phyloP scores from a whole-genome alignment of 2,888 invertebrate species.

The Loripinus fragilis region DNA sequence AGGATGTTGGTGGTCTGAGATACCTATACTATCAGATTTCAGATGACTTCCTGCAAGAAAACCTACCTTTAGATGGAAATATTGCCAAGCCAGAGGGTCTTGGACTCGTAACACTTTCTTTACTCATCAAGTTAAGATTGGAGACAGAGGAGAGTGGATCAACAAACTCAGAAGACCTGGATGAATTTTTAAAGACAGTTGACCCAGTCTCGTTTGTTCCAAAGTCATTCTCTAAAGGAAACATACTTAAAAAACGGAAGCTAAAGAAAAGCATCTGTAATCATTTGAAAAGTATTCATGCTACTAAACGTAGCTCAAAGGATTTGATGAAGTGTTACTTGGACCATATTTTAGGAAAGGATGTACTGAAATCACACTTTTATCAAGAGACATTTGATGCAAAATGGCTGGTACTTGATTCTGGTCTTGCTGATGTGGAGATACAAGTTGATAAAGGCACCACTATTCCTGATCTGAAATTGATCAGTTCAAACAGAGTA shows the following conservation, averaged over 20 bases:
- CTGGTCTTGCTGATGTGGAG: neutral
- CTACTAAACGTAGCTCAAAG: neutral
- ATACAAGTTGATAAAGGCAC: neutral
- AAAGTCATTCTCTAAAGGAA: neutral
- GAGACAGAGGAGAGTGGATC: neutral
- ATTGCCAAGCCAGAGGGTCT: neutral
- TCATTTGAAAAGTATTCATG: neutral
- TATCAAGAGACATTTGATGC: neutral
- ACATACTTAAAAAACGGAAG: neutral
- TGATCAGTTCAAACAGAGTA: neutral
- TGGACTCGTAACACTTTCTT: neutral
- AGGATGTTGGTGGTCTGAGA: neutral
- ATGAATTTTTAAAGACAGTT: neutral
- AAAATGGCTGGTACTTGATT: neutral
- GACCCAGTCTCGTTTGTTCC: constrained; percentile 3
- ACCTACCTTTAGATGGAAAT: neutral
- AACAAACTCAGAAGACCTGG: neutral
- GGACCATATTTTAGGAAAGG: neutral
- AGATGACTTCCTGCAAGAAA: constrained; percentile 10
- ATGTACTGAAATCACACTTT: neutral
- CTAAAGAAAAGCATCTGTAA: neutral
- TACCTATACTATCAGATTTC: constrained; percentile 3
- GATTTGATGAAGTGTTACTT: neutral
- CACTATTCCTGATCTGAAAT: neutral
- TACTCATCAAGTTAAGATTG: neutral